Evolutionary conservation across 2,888 invertebrate genomes (phyloP).

Genomic region (Pristionchus entomophagus): DNA sequence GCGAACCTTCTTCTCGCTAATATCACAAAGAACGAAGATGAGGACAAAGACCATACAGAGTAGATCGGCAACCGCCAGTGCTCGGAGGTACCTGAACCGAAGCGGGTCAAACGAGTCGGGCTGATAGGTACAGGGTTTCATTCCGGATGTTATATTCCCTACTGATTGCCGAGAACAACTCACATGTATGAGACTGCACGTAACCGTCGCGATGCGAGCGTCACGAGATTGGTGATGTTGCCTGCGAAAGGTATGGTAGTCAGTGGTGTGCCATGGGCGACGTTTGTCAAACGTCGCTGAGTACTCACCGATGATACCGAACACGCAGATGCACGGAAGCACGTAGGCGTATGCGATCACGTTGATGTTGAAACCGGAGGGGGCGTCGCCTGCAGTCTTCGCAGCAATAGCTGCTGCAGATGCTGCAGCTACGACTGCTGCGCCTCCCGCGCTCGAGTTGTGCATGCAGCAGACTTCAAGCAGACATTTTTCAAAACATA

Average conservation of each 20-base stretch:
- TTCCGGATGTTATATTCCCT: background rate
- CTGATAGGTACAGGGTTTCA: background rate
- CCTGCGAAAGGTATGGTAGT: conserved; percentile 53
- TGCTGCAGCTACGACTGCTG: background rate
- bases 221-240: conserved; percentile 73
- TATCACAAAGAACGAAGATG: conserved; percentile 70
- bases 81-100: conserved; percentile 56
- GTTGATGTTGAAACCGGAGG: conserved; percentile 51
- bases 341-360: conserved; percentile 75
- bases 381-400: background rate
- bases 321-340: conserved; percentile 73
- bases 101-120: no score
- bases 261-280: background rate
- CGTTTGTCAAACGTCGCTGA: background rate
- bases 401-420: background rate
- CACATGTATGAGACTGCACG: conserved; percentile 74
- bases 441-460: conserved; percentile 8
- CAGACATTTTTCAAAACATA: background rate
- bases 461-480: background rate
- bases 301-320: conserved; percentile 71
- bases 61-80: conserved; percentile 72
- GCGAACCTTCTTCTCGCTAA: conserved; percentile 53
- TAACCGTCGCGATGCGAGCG: conserved; percentile 71
- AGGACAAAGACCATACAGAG: conserved; percentile 75
- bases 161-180: background rate